Conservation (phyloP, 2,888 invertebrate species). For the Subacronicta megacephala region DNA sequence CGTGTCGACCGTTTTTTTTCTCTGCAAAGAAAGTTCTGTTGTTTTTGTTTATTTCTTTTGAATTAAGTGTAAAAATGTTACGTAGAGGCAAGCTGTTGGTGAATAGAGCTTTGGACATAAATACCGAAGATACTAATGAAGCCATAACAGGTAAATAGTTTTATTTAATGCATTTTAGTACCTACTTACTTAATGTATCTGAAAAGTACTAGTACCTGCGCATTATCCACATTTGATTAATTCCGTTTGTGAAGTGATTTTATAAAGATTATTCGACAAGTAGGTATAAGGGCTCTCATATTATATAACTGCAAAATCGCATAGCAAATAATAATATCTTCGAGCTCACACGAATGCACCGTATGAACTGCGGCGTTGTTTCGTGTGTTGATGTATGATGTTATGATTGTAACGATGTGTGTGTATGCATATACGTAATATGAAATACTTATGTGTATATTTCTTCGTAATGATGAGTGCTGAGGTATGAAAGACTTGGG, state of each 20-base stretch:
- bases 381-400: slow-evolving; percentile 16
- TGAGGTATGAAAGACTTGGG: slow-evolving; percentile 18
- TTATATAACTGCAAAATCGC: slow-evolving; percentile 11
- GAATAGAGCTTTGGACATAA: slow-evolving; percentile 24
- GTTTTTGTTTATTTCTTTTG: slow-evolving; percentile 17
- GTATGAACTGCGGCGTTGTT: slow-evolving; percentile 14
- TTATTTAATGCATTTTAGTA: slow-evolving; percentile 31
- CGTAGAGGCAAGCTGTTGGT: slow-evolving; percentile 22
- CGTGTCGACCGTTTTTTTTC: slow-evolving; percentile 31
- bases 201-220: slow-evolving; percentile 15
- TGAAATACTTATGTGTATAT: slow-evolving; percentile 1
- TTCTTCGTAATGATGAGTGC: slow-evolving; percentile 18
- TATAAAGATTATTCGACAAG: slow-evolving; percentile 9
- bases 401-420: slow-evolving; percentile 17
- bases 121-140: slow-evolving; percentile 19
- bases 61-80: slow-evolving; percentile 22
- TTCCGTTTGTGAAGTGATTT: slow-evolving; percentile 17
- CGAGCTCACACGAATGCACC: slow-evolving; percentile 16
- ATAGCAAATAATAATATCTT: slow-evolving; percentile 13
- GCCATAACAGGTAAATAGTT: slow-evolving; percentile 19
- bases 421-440: slow-evolving; percentile 10
- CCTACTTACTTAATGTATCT: slow-evolving; percentile 21
- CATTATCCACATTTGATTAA: slow-evolving; percentile 27
- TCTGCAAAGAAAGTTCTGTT: slow-evolving; percentile 19
- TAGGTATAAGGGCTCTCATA: slow-evolving; percentile 14